A percentile compares a stretch with the other conserved stretches of the same genome.
Conservation (phyloP, 2,113 vertebrate species). For the Nanorana parkeri region DNA sequence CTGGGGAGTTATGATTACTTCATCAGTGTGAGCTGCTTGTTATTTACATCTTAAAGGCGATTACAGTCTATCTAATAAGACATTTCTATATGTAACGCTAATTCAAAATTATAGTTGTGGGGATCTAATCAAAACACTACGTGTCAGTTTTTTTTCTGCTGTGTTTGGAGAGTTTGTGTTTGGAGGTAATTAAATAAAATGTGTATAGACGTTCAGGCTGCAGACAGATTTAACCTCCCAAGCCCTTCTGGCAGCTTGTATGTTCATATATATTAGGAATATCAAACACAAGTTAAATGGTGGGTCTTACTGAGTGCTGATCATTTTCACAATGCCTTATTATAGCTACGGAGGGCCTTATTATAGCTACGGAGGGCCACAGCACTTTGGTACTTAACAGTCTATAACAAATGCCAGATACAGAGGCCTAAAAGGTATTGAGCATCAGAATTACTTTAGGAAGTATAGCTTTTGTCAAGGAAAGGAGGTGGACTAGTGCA, state of each 20-base stretch:
- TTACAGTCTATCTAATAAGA: slow-evolving; percentile 20
- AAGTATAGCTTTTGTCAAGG: too few relatives aligned
- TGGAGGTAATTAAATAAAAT: slow-evolving; percentile 10
- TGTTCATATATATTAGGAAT: too few relatives aligned
- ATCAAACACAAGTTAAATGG: too few relatives aligned
- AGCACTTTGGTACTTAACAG: too few relatives aligned
- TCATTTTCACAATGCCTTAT: too few relatives aligned
- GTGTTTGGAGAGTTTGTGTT: not conserved
- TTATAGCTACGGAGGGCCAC: too few relatives aligned
- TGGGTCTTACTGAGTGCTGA: too few relatives aligned
- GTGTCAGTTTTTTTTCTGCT: not conserved
- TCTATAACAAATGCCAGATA: too few relatives aligned
- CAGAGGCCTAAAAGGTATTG: too few relatives aligned
- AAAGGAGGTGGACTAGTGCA: too few relatives aligned
- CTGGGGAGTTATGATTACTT: slow-evolving; percentile 29
- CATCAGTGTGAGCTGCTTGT: slow-evolving; percentile 29
- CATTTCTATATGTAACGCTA: not conserved
- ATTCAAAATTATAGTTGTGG: slow-evolving; percentile 11
- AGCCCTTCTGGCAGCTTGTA: not conserved
- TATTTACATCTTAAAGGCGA: slow-evolving; percentile 24
- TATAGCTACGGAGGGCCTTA: too few relatives aligned
- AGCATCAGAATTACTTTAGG: too few relatives aligned
- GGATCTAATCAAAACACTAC: not conserved
- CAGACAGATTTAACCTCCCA: not conserved
- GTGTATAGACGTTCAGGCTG: not conserved